Base-by-base conservation (phyloP, 2,113 vertebrate species). In the Pungitius pungitius region DNA sequence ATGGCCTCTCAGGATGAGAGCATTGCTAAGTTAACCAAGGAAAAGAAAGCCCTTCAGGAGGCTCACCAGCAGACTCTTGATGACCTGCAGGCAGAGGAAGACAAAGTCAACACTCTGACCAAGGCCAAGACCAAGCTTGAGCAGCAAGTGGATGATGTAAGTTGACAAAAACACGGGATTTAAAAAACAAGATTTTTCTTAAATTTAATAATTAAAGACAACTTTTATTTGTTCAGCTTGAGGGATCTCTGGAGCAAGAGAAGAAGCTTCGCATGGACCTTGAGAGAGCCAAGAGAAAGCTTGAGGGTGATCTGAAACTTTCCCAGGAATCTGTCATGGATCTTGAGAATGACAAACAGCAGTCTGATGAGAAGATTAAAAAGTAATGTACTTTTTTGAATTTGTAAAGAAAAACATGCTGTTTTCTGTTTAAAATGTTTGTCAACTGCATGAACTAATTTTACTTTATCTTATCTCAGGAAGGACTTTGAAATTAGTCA, bases 401-500 rank as follows among this genome's bases (percentile, higher is more conserved):
- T 57, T 40, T 58, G 2, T 7, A 27, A 17, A 42, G n/a, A 39
- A 1, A 65, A 27, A 2, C 14, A 24, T 1, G 30, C 6, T 30
- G 30, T 30, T 3, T 1, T 43, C 15, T 47, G 35, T 24, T 40
- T 1, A 24, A 60, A 12, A 3, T 12, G 6, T 8, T 24, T 1
- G 1, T 33, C 42, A 56, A 37, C 17, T 20, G 17, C 22, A 54
- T 27, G 1, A 4, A 37, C n/a, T 63, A 24, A 0, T n/a, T 52
- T 2, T 7, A 26, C 2, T 54, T 39, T 33, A 18, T 52, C 14
- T 30, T 55, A 14, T 49, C 3, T 57, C 71, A 90, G 88, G 83
- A 90, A 90, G 60, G 88, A 90, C 85, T 90, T 90, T 80, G 88
- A 90, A 78, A 66, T 51, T 55, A 84, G 82, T 51, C 88, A 90